These are phyloP conservation scores for Okapia johnstoni DNA, from an alignment of 2,113 vertebrate genomes.

Conservation along the genomic window DNA sequence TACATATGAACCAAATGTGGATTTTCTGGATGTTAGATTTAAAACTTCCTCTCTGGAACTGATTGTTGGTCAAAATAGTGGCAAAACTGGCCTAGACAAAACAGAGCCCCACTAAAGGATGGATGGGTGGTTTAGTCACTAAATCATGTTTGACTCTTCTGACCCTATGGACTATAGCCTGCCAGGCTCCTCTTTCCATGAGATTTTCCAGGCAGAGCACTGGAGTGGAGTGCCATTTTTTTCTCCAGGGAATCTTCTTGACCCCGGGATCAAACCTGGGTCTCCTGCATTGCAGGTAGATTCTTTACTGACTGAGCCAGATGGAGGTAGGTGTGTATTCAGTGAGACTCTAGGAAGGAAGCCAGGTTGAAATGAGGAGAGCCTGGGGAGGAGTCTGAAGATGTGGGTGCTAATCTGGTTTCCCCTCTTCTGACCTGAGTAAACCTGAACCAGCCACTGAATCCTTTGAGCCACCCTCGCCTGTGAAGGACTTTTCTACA, in stretches of 20 bases:
- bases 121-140: not conserved
- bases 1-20: not conserved
- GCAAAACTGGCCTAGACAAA: not conserved
- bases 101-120: not conserved
- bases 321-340: not conserved
- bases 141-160: not conserved
- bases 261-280: not conserved
- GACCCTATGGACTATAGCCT: not conserved
- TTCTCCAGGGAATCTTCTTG: not conserved
- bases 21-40: not conserved
- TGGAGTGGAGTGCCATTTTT: not conserved
- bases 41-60: not conserved
- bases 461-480: not conserved
- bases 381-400: not conserved
- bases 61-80: not conserved
- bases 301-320: not conserved
- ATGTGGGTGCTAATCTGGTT: not conserved
- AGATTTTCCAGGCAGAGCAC: not conserved
- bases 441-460: not conserved
- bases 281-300: not conserved
- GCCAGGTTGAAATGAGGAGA: not conserved
- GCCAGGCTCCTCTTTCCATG: not conserved
- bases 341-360: not conserved
- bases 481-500: not conserved
- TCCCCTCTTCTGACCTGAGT: not conserved